Evolutionary conservation across 1,140 invertebrate species (phyloP).

Genomic region (Drosophila elegans): DNA sequence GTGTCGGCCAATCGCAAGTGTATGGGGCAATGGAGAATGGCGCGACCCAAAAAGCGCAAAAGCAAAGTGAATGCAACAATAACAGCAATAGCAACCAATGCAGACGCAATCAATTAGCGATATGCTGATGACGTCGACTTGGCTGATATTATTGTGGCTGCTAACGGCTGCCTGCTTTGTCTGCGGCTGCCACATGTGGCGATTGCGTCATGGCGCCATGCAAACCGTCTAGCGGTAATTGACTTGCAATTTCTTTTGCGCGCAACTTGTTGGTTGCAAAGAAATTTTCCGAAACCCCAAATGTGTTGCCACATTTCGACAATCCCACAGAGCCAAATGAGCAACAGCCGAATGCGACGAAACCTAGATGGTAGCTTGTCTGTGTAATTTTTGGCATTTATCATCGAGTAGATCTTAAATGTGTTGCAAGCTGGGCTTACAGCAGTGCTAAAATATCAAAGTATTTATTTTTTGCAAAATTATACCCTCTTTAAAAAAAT

Average conservation of each 20-base stretch:
- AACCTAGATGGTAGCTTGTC: conserved; percentile 10
- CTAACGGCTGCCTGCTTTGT: conserved; percentile 7
- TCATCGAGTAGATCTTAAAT: conserved; percentile 41
- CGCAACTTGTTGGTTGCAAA: conserved; percentile 73
- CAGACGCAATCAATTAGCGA: conserved; percentile 79
- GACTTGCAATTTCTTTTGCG: conserved; percentile 80
- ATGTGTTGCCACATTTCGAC: conserved; percentile 67
- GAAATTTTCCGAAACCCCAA: conserved; percentile 63
- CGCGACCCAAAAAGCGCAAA: conserved; percentile 61
- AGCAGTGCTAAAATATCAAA: background rate
- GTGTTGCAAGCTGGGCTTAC: conserved; percentile 15
- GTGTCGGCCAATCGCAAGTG: conserved; percentile 4
- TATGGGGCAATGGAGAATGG: conserved; percentile 70
- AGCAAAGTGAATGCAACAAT: conserved; percentile 71
- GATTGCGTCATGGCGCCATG: conserved; percentile 77
- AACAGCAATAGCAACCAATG: conserved; percentile 24
- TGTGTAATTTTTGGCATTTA: conserved; percentile 54
- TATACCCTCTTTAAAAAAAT: no score
- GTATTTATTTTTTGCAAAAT: no score
- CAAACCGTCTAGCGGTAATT: conserved; percentile 76
- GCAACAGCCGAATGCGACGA: conserved; percentile 17
- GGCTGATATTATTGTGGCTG: conserved; percentile 3
- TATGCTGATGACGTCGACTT: conserved; percentile 60
- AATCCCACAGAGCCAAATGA: conserved; percentile 48
- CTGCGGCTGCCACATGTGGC: conserved; percentile 71